phyloP scores from a whole-genome alignment of 1,140 invertebrate genomes.

The Drosophila sp. region DNA sequence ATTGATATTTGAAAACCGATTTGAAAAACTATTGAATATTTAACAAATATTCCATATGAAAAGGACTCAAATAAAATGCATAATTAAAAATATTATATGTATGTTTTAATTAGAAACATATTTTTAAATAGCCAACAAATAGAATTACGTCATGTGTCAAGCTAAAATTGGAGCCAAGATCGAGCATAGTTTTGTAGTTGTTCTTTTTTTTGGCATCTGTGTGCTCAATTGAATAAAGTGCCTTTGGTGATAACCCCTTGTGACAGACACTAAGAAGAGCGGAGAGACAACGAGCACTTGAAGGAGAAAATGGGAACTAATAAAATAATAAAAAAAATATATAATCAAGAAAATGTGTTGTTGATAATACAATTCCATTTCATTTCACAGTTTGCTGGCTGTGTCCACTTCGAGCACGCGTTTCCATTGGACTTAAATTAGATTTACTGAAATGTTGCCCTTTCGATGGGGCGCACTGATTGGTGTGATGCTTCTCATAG shows the following conservation, averaged over 20 bases:
- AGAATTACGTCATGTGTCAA: slow-evolving; percentile 59
- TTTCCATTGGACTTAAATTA: slow-evolving; percentile 67
- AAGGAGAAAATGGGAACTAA: slow-evolving; percentile 49
- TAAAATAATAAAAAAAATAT: slow-evolving; percentile 33
- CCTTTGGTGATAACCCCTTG: slow-evolving; percentile 69
- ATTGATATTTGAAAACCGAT: no score
- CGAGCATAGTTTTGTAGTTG: slow-evolving; percentile 29
- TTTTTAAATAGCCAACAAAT: slow-evolving; percentile 27
- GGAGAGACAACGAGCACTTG: slow-evolving; percentile 14
- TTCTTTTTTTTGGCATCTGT: slow-evolving; percentile 63
- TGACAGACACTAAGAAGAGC: slow-evolving; percentile 41
- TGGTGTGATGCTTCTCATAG: slow-evolving; percentile 66
- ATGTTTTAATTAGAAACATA: slow-evolving; percentile 1
- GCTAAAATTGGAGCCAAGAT: slow-evolving; percentile 39
- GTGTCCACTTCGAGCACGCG: slow-evolving; percentile 42
- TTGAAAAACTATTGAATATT: not conserved
- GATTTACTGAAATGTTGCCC: slow-evolving; percentile 78
- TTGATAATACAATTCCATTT: slow-evolving; percentile 73
- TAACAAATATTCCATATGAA: not conserved
- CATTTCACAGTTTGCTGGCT: slow-evolving; percentile 65
- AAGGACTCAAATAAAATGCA: not conserved
- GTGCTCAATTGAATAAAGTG: slow-evolving; percentile 54
- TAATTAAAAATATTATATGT: not conserved
- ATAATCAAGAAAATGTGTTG: slow-evolving; percentile 45
- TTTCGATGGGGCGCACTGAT: slow-evolving; percentile 77